Evolutionary conservation across 2,888 invertebrate genomes (phyloP), one percentile per base, ranked within the genome.

Genomic region (Drosophila macrothrix): DNA sequence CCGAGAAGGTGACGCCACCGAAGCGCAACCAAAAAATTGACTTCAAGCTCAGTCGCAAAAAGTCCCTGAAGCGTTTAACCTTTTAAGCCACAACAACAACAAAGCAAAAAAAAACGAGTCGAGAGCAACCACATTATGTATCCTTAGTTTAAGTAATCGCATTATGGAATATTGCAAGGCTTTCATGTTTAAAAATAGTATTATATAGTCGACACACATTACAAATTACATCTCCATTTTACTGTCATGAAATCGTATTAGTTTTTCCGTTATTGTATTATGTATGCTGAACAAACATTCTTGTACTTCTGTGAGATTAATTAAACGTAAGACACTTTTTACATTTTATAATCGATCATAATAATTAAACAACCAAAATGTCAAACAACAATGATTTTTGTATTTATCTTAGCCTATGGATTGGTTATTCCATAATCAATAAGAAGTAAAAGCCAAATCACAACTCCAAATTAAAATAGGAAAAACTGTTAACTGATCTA

Each of bases 271-370:
- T 33, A 33, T 67, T 67, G 37, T 55, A 25, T 58, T 58, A 50
- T 59, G 67, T 80, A 67, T 78, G 60, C 78, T 78, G 65, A 78
- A 80, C 77, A 78, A 78, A 80, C 77, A 78, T 76, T 80, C 62
- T 80, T 79, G 74, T 90, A 82, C 85, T 85, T 85, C 83, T 76
- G 73, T 82, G 85, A 85, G 85, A 85, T 85, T 90, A 85, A 80
- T 66, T 76, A 81, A 56, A 46, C 10, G 4, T 75, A 84, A 75
- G 76, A 62, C 55, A 81, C 50, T 59, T 80, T 86, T 81, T 78
- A 88, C 72, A 65, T 33, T 14, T 70, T 66, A 71, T 62, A 58
- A 46, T 67, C 62, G 54, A 41, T 52, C 59, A 56, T 46, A 41
- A 50, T 52, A 64, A 66, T 68, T 65, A 67, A 67, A 73, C 33